These are phyloP conservation scores for Suncus etruscus DNA, from an alignment of 2,113 vertebrate species.

Conservation along the genomic window DNA sequence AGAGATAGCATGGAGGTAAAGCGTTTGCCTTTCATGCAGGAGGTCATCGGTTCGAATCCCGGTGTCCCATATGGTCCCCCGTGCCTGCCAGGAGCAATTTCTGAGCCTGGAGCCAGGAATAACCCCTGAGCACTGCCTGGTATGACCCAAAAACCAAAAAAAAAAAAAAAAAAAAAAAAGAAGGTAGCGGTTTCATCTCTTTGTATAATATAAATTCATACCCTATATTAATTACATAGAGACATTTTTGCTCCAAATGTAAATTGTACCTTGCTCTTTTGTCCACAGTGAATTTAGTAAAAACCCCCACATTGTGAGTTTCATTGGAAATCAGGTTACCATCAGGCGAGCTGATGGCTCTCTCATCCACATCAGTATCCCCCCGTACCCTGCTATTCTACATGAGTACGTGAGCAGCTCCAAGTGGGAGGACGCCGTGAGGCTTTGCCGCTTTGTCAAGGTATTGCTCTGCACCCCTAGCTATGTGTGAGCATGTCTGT, in stretches of 20 bases:
- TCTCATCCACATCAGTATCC: conserved; percentile 90
- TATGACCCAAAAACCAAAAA: no score
- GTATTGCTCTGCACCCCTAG: conserved; percentile 78
- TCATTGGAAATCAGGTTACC: conserved; percentile 91
- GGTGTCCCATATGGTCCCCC: no score
- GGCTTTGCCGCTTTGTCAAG: conserved; percentile 97
- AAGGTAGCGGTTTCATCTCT: neutral
- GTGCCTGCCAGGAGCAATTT: no score
- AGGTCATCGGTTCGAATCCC: no score
- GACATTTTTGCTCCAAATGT: neutral
- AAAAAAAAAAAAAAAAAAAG: no score
- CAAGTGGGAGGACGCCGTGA: conserved; percentile 94
- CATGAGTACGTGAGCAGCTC: conserved; percentile 89
- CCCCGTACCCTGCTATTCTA: conserved; percentile 93
- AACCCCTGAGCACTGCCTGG: no score
- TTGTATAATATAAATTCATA: no score
- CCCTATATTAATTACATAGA: no score
- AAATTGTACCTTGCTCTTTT: conserved; percentile 39
- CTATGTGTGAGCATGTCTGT: no score
- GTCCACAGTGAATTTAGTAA: conserved; percentile 92
- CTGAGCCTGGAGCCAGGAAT: no score
- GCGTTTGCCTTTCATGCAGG: no score
- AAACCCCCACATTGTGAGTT: conserved; percentile 92
- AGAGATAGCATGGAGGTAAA: no score
- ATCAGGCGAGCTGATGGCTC: conserved; percentile 95